A percentile compares a stretch with the other conserved stretches of the same genome.
Conservation (phyloP, 2,113 vertebrate genomes). For the Python bivittatus region DNA sequence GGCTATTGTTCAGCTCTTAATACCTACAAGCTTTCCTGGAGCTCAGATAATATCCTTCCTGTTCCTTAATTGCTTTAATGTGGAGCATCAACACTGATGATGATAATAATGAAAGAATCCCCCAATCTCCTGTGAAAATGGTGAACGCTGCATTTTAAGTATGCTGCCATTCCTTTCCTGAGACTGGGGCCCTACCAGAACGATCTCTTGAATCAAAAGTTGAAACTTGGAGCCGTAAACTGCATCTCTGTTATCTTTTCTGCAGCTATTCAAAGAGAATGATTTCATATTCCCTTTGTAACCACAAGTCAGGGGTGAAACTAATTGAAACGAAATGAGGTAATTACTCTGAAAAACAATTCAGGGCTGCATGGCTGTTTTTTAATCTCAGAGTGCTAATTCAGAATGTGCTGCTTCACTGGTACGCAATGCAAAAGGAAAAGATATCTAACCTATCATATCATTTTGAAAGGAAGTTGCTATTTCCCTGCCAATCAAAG, state of each 20-base stretch:
- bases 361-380: neutral
- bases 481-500: neutral
- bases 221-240: slow-evolving; percentile 22
- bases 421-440: no score
- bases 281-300: neutral
- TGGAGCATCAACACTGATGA: slow-evolving; percentile 30
- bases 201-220: slow-evolving; percentile 25
- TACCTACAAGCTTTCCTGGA: slow-evolving; percentile 42
- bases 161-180: slow-evolving; percentile 23
- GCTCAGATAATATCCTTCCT: slow-evolving; percentile 47
- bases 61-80: slow-evolving; percentile 52
- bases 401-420: neutral
- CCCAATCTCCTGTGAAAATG: slow-evolving; percentile 14
- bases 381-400: slow-evolving; percentile 11
- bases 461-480: neutral
- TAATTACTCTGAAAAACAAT: slow-evolving; percentile 33
- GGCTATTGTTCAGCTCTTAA: slow-evolving; percentile 39
- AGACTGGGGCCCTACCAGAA: neutral
- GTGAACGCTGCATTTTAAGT: slow-evolving; percentile 46
- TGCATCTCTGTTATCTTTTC: neutral
- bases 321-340: slow-evolving; percentile 27
- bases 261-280: slow-evolving; percentile 31
- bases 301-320: slow-evolving; percentile 5
- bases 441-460: neutral
- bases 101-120: slow-evolving; percentile 28